A percentile compares a stretch with the other conserved stretches of the same genome.
phyloP scores from a whole-genome alignment of 2,113 vertebrate genomes.

The Platichthys stellatus region DNA sequence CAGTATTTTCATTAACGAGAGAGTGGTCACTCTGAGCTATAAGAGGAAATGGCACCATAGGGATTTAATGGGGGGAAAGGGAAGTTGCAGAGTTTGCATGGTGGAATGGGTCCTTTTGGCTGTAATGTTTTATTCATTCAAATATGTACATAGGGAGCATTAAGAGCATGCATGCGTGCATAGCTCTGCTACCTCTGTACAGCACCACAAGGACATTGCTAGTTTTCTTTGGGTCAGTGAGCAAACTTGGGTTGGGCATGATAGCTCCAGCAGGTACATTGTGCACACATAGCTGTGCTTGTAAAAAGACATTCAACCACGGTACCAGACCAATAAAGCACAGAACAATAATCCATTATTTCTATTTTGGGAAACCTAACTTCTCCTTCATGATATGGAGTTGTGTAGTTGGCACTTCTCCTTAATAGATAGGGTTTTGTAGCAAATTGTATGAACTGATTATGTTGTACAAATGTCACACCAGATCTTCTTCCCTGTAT shows the following conservation, averaged over 20 bases:
- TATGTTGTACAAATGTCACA: background rate
- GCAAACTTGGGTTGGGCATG: slow-evolving; percentile 39
- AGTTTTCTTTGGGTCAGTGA: slow-evolving; percentile 68
- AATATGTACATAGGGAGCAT: slow-evolving; percentile 43
- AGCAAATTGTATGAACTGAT: background rate
- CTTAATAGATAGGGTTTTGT: background rate
- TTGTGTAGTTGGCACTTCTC: background rate
- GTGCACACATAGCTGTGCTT: background rate
- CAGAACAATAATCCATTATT: background rate
- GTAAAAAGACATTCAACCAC: slow-evolving; percentile 2
- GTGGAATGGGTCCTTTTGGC: slow-evolving; percentile 40
- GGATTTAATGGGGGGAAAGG: background rate
- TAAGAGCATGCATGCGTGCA: slow-evolving; percentile 58
- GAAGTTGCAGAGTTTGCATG: slow-evolving; percentile 15
- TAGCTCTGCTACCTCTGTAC: slow-evolving; percentile 39
- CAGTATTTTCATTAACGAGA: background rate
- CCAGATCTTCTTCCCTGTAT: background rate
- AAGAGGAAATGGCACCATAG: background rate
- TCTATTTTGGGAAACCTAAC: background rate
- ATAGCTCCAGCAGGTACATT: slow-evolving; percentile 3
- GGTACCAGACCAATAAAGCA: background rate
- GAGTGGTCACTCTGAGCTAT: background rate
- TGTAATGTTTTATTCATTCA: slow-evolving; percentile 73
- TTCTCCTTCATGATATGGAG: background rate
- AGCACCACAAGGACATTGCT: slow-evolving; percentile 34